A percentile compares a stretch with the other conserved stretches of the same genome.
These are phyloP conservation scores for Acromyrmex heyeri DNA, from an alignment of 1,140 invertebrate species.

Conservation along the genomic window DNA sequence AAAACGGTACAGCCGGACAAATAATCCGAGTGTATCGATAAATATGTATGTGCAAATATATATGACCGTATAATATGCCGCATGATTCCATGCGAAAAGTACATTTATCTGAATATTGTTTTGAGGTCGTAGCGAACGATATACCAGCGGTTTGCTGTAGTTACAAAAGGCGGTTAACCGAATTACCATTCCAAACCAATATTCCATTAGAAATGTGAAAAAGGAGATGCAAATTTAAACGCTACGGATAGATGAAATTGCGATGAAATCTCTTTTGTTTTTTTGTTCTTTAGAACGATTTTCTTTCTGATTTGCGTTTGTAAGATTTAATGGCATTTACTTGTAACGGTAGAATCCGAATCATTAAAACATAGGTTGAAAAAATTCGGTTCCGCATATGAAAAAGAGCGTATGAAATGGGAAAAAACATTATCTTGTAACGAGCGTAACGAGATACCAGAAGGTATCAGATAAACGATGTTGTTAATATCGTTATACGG, in stretches of 20 bases:
- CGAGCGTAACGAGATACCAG: conserved; percentile 45
- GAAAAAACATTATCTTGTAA: conserved; percentile 40
- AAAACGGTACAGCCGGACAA: conserved; percentile 48
- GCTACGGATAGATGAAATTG: neutral
- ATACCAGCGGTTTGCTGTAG: conserved; percentile 26
- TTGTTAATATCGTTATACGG: conserved; percentile 33
- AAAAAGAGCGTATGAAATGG: conserved; percentile 31
- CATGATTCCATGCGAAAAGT: conserved; percentile 60
- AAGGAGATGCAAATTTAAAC: neutral
- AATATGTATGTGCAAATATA: conserved; percentile 65
- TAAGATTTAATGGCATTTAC: neutral
- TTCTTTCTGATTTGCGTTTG: neutral
- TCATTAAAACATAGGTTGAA: conserved; percentile 21
- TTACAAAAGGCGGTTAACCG: conserved; percentile 46
- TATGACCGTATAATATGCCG: conserved; percentile 38
- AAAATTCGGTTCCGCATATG: conserved; percentile 16
- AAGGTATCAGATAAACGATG: conserved; percentile 51
- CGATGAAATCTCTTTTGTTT: neutral
- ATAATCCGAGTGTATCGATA: conserved; percentile 63
- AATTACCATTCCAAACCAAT: conserved; percentile 54
- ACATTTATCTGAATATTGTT: conserved; percentile 68
- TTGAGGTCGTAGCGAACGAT: conserved; percentile 49
- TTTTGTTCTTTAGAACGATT: neutral
- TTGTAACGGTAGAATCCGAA: neutral
- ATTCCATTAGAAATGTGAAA: conserved; percentile 35